Conservation (phyloP, 2,888 invertebrate species). For the Empis stercorea region DNA sequence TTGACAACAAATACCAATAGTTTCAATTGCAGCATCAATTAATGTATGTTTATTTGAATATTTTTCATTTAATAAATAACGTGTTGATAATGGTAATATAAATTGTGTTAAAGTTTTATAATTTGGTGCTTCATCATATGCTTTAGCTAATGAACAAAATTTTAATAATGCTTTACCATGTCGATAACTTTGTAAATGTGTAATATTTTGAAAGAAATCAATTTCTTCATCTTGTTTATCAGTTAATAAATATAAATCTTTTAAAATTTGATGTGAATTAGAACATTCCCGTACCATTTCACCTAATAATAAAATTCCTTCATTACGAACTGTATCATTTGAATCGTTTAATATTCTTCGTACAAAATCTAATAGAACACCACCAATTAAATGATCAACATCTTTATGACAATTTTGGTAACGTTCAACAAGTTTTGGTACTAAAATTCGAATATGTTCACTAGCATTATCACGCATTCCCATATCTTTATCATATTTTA, state of each 20-base stretch:
- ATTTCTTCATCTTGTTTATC: conserved; percentile 62
- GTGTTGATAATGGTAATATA: conserved; percentile 69
- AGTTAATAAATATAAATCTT: conserved; percentile 53
- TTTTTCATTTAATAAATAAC: conserved; percentile 65
- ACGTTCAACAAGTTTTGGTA: conserved; percentile 48
- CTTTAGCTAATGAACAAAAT: conserved; percentile 53
- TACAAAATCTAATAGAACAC: conserved; percentile 59
- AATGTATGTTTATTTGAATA: conserved; percentile 65
- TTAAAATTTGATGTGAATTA: conserved; percentile 53
- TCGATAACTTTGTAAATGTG: conserved; percentile 76
- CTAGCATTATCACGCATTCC: conserved; percentile 68
- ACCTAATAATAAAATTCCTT: conserved; percentile 67
- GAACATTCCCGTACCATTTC: conserved; percentile 61
- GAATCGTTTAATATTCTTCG: conserved; percentile 57
- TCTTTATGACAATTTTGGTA: conserved; percentile 41
- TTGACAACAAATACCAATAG: conserved; percentile 60
- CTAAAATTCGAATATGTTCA: conserved; percentile 55
- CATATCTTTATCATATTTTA: conserved; percentile 68
- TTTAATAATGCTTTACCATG: conserved; percentile 70
- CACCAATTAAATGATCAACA: conserved; percentile 55
- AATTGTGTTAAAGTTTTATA: conserved; percentile 68
- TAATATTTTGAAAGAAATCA: conserved; percentile 90
- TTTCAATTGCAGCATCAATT: conserved; percentile 73
- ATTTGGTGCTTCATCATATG: conserved; percentile 45
- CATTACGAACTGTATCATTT: conserved; percentile 60